Evolutionary conservation across 2,113 vertebrate genomes (phyloP).

Genomic region (Macquaria australasica): DNA sequence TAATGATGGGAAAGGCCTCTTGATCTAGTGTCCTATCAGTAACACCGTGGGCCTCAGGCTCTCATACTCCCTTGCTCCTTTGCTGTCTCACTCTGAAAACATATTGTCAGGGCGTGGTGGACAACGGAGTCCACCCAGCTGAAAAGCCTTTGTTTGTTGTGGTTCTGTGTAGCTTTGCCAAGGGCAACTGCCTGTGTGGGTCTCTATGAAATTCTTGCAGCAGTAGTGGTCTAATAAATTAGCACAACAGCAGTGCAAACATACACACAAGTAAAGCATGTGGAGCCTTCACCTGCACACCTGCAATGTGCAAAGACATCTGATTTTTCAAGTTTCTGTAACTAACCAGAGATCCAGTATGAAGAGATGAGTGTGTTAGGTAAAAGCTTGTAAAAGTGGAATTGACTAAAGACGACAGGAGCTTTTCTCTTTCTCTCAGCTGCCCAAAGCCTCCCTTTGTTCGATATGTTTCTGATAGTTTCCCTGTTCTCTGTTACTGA

Average conservation of each 20-base stretch:
- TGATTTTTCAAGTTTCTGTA: slow-evolving; percentile 7
- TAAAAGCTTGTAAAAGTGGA: slow-evolving; percentile 9
- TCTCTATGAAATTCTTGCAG: slow-evolving; percentile 53
- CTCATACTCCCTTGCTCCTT: slow-evolving; percentile 48
- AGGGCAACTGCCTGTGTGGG: slow-evolving; percentile 70
- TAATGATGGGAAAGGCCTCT: slow-evolving; percentile 55
- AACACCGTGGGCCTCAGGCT: slow-evolving; percentile 53
- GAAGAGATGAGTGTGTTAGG: not conserved
- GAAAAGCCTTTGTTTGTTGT: slow-evolving; percentile 78
- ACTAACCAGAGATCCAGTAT: not conserved
- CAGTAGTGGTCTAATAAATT: slow-evolving; percentile 58
- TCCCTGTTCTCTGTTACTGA: slow-evolving; percentile 27
- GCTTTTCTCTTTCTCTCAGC: not conserved
- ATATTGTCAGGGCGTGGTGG: slow-evolving; percentile 78
- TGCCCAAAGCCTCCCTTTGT: not conserved
- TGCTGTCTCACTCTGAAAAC: slow-evolving; percentile 61
- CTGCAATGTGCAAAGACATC: not conserved
- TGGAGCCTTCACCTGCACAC: slow-evolving; percentile 13
- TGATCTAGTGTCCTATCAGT: slow-evolving; percentile 75
- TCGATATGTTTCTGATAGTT: slow-evolving; percentile 27
- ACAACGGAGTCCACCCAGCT: slow-evolving; percentile 68
- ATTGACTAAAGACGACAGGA: not conserved
- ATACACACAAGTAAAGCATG: slow-evolving; percentile 47
- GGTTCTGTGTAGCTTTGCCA: slow-evolving; percentile 72
- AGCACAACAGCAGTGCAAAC: slow-evolving; percentile 59